Evolutionary conservation across 2,113 vertebrate genomes (phyloP).

Genomic region (Lepisosteus osseus): DNA sequence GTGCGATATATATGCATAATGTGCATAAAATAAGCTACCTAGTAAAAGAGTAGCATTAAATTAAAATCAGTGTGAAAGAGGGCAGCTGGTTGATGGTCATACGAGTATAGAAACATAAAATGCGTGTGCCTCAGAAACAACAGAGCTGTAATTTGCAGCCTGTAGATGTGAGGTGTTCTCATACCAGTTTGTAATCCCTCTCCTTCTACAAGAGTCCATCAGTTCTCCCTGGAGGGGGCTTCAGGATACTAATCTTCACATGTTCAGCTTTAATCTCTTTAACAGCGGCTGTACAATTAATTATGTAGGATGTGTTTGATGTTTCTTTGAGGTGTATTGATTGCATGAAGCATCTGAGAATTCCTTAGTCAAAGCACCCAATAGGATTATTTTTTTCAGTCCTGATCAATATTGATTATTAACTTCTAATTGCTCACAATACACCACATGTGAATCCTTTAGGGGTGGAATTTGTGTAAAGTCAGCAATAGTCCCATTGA

Average conservation of each 20-base stretch:
- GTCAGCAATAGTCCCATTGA: not conserved
- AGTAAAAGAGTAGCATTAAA: not conserved
- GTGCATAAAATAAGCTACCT: not conserved
- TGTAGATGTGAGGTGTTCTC: conserved; percentile 41
- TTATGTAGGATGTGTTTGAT: conserved; percentile 38
- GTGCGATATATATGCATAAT: too few species aligned
- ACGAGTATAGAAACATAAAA: too few species aligned
- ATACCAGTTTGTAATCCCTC: conserved; percentile 68
- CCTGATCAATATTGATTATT: conserved; percentile 63
- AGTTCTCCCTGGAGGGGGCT: conserved; percentile 54
- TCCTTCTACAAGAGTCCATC: conserved; percentile 73
- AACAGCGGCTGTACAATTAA: conserved; percentile 65
- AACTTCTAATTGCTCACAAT: conserved; percentile 45
- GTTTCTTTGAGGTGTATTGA: conserved; percentile 10
- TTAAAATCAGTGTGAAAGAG: not conserved
- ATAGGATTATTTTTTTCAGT: not conserved
- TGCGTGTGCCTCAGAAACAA: too few species aligned
- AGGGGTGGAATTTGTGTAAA: not conserved
- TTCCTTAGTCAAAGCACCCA: not conserved
- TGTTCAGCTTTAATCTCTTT: conserved; percentile 64
- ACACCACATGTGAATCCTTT: not conserved
- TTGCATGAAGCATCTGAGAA: not conserved
- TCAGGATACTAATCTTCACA: conserved; percentile 52
- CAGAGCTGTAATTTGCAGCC: not conserved
- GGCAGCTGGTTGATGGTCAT: too few species aligned